Percentiles rank a stretch among this genome's conserved stretches.
Evolutionary conservation across 2,797 vertebrate genomes (phyloP).

Genomic region (Cyprinodon diabolis): DNA sequence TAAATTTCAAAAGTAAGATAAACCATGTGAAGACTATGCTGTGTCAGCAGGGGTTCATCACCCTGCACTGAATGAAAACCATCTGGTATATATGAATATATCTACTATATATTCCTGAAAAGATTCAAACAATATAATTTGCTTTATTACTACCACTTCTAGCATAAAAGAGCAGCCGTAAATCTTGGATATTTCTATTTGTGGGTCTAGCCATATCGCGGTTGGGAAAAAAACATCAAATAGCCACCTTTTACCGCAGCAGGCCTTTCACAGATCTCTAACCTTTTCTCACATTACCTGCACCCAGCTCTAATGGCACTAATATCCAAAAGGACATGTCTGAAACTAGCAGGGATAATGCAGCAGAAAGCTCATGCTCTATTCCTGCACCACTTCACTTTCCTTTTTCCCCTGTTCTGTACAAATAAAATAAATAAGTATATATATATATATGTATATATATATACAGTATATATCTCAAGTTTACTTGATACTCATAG

Average conservation of each 20-base stretch:
- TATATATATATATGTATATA: neutral
- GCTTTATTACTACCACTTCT: neutral
- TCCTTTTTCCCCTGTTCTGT: conserved; percentile 7
- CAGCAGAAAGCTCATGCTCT: conserved; percentile 18
- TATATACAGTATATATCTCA: too few species aligned
- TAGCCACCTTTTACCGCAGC: conserved; percentile 20
- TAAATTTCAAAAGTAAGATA: neutral
- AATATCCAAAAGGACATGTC: conserved; percentile 53
- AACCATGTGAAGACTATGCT: neutral
- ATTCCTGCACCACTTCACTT: conserved; percentile 9
- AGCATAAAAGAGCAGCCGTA: neutral
- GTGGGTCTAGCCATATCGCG: conserved; percentile 1
- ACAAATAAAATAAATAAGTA: conserved; percentile 1
- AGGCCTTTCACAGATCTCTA: conserved; percentile 21
- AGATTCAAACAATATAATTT: neutral
- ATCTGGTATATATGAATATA: neutral
- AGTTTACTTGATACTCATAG: too few species aligned
- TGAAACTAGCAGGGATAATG: conserved; percentile 33
- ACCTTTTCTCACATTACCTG: conserved; percentile 25
- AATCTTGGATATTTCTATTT: neutral
- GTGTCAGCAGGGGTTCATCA: too few species aligned
- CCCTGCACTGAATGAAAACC: too few species aligned
- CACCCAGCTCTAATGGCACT: conserved; percentile 39
- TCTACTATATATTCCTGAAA: neutral
- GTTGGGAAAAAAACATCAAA: conserved; percentile 18